These are phyloP conservation scores for Lipophrys pholis DNA, from an alignment of 2,113 vertebrate genomes.

Conservation along the genomic window DNA sequence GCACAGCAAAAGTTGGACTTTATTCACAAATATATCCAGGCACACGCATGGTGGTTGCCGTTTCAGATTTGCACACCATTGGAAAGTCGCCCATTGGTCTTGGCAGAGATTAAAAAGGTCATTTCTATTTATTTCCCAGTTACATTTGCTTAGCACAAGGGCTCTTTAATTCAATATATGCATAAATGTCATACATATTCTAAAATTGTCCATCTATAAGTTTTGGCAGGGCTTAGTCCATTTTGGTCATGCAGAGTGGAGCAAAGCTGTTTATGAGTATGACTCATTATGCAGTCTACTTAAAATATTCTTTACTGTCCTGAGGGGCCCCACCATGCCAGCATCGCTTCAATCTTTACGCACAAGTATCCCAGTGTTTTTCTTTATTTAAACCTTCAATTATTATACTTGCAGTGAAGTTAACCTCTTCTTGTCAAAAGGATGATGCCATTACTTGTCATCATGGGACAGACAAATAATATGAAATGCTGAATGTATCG, in stretches of 20 bases:
- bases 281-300: no score
- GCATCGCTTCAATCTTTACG: not conserved
- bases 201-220: not conserved
- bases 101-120: no score
- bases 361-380: not conserved
- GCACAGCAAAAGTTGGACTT: no score
- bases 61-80: no score
- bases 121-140: no score
- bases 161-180: not conserved
- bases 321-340: not conserved
- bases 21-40: no score
- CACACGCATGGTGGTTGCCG: no score
- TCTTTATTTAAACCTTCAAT: no score
- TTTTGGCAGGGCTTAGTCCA: not conserved
- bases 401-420: constrained; percentile 4
- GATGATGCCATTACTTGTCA: not conserved
- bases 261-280: not conserved
- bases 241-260: not conserved
- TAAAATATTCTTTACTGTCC: not conserved
- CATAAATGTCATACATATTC: not conserved
- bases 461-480: not conserved
- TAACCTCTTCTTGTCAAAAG: constrained; percentile 3
- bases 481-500: not conserved
- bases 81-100: no score
- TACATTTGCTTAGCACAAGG: no score